phyloP scores from a whole-genome alignment of 2,888 invertebrate species.

The Latheticus oryzae region DNA sequence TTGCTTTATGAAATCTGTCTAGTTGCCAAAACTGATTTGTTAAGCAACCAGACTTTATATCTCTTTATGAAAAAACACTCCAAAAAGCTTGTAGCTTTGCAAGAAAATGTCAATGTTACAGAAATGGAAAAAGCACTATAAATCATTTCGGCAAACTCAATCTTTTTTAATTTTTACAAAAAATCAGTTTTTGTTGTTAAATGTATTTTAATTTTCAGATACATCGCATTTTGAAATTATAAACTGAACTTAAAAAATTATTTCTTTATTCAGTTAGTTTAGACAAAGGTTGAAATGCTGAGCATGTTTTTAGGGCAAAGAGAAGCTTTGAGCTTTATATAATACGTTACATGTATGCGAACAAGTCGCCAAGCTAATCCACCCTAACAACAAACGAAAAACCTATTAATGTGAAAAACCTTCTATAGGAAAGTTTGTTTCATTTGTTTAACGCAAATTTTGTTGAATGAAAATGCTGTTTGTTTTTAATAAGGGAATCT shows the following conservation, averaged over 20 bases:
- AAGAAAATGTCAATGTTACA: constrained; percentile 5
- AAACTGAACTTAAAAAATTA: no score
- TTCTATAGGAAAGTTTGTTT: constrained; percentile 27
- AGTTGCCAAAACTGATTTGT: constrained; percentile 15
- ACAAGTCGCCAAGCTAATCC: constrained; percentile 24
- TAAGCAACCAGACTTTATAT: constrained; percentile 4
- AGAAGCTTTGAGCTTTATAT: constrained; percentile 15
- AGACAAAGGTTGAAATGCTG: constrained; percentile 13
- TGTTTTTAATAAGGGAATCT: background rate
- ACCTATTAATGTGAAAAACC: constrained; percentile 30
- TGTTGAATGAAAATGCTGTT: constrained; percentile 19
- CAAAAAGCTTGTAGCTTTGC: constrained; percentile 8
- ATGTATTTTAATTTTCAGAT: no score
- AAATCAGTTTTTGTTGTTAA: no score
- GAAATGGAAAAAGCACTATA: constrained; percentile 7
- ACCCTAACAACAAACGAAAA: constrained; percentile 26
- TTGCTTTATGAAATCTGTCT: background rate
- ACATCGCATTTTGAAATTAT: no score
- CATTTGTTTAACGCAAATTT: constrained; percentile 15
- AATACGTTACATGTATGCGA: constrained; percentile 16
- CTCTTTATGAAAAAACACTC: constrained; percentile 6
- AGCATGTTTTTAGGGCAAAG: constrained; percentile 12
- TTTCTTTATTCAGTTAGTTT: constrained; percentile 22
- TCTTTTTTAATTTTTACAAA: no score
- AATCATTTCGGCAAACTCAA: constrained; percentile 16